Percentiles rank a stretch among this genome's conserved stretches.
These are phyloP conservation scores for Pseudochirops corinnae DNA, from an alignment of 2,797 vertebrate species.

Conservation along the genomic window DNA sequence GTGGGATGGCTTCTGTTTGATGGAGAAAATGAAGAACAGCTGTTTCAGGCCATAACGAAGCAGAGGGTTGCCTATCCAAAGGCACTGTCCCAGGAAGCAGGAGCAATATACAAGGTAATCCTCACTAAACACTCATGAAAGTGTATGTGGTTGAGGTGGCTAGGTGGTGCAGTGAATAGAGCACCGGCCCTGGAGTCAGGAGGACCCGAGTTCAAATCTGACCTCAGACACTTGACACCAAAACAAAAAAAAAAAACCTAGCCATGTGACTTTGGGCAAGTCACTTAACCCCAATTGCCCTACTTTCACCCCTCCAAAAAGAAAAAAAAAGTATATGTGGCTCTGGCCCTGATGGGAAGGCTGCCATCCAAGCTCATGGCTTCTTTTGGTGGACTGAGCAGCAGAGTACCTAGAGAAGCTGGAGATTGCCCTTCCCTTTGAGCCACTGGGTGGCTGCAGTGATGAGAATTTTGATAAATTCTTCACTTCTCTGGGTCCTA, in stretches of 20 bases:
- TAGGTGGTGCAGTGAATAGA: no score
- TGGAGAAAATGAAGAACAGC: slow-evolving; percentile 91
- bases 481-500: slow-evolving; percentile 88
- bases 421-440: slow-evolving; percentile 90
- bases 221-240: no score
- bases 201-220: no score
- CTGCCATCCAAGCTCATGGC: not conserved
- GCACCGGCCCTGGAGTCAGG: no score
- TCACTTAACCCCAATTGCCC: no score
- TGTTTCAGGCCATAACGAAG: slow-evolving; percentile 91
- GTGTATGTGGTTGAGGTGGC: no score
- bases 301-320: no score
- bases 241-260: no score
- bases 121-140: not conserved
- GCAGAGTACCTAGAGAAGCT: slow-evolving; percentile 88
- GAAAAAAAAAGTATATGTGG: not conserved
- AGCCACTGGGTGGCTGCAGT: slow-evolving; percentile 88
- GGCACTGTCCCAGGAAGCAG: slow-evolving; percentile 89
- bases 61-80: slow-evolving; percentile 91
- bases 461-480: slow-evolving; percentile 93
- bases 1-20: slow-evolving; percentile 92
- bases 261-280: no score
- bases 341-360: not conserved
- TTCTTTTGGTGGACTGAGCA: not conserved
- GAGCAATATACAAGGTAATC: slow-evolving; percentile 90